Conservation (phyloP, 1,140 invertebrate species). For the Probaryconus sp. region DNA sequence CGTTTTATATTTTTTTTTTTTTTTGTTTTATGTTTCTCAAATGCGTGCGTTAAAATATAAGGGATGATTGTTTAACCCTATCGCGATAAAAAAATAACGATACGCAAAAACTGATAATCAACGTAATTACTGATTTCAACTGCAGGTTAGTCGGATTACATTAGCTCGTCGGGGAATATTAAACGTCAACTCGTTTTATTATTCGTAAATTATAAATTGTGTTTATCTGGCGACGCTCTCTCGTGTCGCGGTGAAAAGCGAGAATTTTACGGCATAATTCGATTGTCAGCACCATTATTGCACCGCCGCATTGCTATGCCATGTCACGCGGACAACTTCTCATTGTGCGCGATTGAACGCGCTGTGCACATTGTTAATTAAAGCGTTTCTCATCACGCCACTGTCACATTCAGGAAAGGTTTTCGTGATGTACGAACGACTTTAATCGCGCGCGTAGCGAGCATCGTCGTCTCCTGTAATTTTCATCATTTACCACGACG, state of each 20-base stretch:
- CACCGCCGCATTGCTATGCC: slow-evolving; percentile 50
- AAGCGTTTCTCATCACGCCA: slow-evolving; percentile 72
- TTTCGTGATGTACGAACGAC: slow-evolving; percentile 62
- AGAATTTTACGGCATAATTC: slow-evolving; percentile 56
- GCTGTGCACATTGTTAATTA: slow-evolving; percentile 77
- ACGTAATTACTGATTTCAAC: slow-evolving; percentile 44
- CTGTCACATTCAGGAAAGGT: slow-evolving; percentile 69
- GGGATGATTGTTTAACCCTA: too few relatives aligned
- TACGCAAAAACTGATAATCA: slow-evolving; percentile 22
- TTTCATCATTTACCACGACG: slow-evolving; percentile 13
- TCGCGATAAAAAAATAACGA: neutral
- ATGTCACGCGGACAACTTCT: slow-evolving; percentile 71
- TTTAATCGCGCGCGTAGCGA: slow-evolving; percentile 29
- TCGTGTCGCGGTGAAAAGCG: slow-evolving; percentile 44
- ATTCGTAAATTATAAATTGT: slow-evolving; percentile 59
- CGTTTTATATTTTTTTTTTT: too few relatives aligned
- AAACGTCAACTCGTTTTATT: slow-evolving; percentile 51
- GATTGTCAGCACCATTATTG: slow-evolving; percentile 60
- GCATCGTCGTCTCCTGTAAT: slow-evolving; percentile 11
- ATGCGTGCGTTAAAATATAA: too few relatives aligned
- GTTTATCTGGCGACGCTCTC: slow-evolving; percentile 51
- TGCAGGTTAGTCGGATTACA: slow-evolving; percentile 39
- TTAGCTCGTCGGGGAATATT: slow-evolving; percentile 32
- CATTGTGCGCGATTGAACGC: slow-evolving; percentile 74
- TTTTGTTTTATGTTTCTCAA: too few relatives aligned